Evolutionary conservation across 2,113 vertebrate genomes (phyloP).

Genomic region (Egretta garzetta): DNA sequence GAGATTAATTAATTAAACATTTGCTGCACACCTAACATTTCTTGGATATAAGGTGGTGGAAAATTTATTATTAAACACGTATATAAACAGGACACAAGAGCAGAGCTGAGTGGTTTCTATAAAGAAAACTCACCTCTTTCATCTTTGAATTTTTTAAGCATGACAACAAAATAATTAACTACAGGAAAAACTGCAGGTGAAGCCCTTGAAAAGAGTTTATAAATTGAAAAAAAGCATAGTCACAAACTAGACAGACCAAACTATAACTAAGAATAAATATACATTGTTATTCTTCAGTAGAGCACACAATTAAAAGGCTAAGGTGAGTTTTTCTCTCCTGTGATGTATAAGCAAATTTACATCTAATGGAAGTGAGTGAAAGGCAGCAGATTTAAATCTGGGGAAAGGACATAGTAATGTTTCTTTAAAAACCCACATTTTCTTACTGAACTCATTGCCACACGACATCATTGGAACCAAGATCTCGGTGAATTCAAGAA

Average conservation of each 20-base stretch:
- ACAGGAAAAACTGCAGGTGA: background rate
- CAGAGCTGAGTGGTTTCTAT: background rate
- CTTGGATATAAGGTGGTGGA: background rate
- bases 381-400: background rate
- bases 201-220: background rate
- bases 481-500: background rate
- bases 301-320: background rate
- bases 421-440: background rate
- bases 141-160: background rate
- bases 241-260: background rate
- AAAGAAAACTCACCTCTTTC: background rate
- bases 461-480: background rate
- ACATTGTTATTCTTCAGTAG: background rate
- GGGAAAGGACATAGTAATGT: background rate
- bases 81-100: background rate
- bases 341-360: background rate
- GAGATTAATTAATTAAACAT: conserved; percentile 41
- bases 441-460: background rate
- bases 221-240: background rate
- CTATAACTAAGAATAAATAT: background rate
- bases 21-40: background rate
- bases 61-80: background rate
- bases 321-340: background rate
- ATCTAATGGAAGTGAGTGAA: background rate
- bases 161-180: conserved; percentile 9